phyloP scores from a whole-genome alignment of 2,113 vertebrate species.

The Paradoxurus hermaphroditus region DNA sequence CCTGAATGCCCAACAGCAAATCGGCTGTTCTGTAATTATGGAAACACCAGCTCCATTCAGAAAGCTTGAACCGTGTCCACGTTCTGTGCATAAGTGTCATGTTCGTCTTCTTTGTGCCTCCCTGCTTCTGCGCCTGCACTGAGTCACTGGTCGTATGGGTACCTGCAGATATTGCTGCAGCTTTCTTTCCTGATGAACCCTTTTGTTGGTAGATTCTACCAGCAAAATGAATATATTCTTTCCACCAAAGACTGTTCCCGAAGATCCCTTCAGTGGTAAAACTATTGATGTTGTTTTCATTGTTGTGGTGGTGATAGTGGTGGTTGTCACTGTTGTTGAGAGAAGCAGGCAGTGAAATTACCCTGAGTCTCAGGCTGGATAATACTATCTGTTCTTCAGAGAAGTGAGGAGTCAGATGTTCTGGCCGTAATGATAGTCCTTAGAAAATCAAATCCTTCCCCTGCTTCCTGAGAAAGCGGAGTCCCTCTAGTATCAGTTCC shows the following conservation, averaged over 20 bases:
- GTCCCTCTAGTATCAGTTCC: not conserved
- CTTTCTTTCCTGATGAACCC: not conserved
- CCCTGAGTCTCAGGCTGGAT: not conserved
- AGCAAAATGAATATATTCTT: not conserved
- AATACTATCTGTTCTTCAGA: not conserved
- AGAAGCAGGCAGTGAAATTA: not conserved
- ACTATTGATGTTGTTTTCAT: not conserved
- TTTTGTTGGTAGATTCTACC: not conserved
- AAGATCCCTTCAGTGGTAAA: not conserved
- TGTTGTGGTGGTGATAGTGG: not conserved
- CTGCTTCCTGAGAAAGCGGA: not conserved
- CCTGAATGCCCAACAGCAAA: not conserved
- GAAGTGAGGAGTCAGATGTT: not conserved
- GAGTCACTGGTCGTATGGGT: not conserved
- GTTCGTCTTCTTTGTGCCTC: not conserved
- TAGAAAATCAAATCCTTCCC: not conserved
- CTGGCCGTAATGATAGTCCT: not conserved
- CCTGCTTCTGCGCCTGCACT: not conserved
- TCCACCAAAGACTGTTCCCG: not conserved
- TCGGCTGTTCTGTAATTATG: not conserved
- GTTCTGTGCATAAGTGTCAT: not conserved
- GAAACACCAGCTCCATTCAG: not conserved
- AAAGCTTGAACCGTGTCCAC: not conserved
- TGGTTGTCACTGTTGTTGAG: not conserved
- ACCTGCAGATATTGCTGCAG: not conserved